Evolutionary conservation across 2,113 vertebrate species (phyloP).

Genomic region (Cnemophilus loriae): DNA sequence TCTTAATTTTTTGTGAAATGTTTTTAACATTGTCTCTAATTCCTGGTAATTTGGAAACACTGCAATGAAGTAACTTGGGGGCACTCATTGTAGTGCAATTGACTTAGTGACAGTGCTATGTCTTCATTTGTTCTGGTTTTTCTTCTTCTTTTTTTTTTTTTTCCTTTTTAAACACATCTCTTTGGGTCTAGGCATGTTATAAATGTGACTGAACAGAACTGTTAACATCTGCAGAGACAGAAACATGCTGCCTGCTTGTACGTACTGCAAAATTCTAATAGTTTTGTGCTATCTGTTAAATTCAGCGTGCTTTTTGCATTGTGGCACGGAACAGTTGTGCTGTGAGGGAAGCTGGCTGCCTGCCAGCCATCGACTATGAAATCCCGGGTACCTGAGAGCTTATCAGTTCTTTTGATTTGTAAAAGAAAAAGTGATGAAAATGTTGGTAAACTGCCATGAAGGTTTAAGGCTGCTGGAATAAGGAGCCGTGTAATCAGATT

Average conservation of each 20-base stretch:
- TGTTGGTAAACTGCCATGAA: conserved; percentile 85
- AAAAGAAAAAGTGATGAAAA: conserved; percentile 79
- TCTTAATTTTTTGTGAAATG: not conserved
- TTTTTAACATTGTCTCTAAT: not conserved
- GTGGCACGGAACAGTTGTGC: conserved; percentile 72
- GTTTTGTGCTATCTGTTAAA: conserved; percentile 74
- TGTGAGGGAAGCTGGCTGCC: conserved; percentile 81
- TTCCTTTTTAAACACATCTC: not conserved
- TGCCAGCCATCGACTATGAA: conserved; percentile 87
- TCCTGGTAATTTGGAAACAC: not conserved
- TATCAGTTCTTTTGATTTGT: conserved; percentile 86
- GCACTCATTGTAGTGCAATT: not conserved
- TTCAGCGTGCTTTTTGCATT: conserved; percentile 78
- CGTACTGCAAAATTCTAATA: conserved; percentile 70
- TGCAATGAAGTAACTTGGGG: not conserved
- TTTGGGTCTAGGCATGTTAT: conserved; percentile 13
- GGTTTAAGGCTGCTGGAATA: conserved; percentile 87
- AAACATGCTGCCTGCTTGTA: conserved; percentile 66
- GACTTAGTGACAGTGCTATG: not conserved
- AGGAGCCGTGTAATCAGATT: conserved; percentile 82
- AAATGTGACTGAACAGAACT: conserved; percentile 53
- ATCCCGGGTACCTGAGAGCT: conserved; percentile 87
- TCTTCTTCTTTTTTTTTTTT: not conserved
- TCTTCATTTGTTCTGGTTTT: conserved; percentile 37
- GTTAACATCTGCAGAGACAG: conserved; percentile 56